phyloP scores from a whole-genome alignment of 2,888 invertebrate genomes.

The Ptilodon capucinus region DNA sequence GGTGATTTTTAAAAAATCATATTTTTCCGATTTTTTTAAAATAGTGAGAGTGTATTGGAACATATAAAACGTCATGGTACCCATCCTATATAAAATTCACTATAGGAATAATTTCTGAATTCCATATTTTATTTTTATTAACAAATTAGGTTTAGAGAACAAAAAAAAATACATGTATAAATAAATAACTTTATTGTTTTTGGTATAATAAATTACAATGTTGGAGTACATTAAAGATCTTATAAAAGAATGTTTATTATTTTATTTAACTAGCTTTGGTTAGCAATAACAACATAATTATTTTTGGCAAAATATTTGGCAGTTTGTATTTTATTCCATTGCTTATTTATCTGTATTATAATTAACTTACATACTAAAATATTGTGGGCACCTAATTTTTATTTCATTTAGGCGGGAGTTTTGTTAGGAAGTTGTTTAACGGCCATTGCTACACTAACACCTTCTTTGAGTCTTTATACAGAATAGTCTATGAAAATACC shows the following conservation, averaged over 20 bases:
- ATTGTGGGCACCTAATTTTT: background rate
- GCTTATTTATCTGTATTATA: background rate
- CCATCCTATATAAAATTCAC: too few relatives aligned
- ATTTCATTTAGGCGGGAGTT: background rate
- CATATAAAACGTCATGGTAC: too few relatives aligned
- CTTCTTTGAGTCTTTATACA: too few relatives aligned
- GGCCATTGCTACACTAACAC: too few relatives aligned
- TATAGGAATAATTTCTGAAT: too few relatives aligned
- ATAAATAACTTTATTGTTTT: slow-evolving; percentile 65
- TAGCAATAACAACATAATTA: background rate
- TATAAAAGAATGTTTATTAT: slow-evolving; percentile 39
- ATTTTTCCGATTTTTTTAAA: too few relatives aligned
- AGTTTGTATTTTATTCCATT: background rate
- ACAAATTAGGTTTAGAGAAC: slow-evolving; percentile 6
- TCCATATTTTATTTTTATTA: background rate
- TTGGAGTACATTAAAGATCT: slow-evolving; percentile 54
- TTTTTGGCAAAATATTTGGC: slow-evolving; percentile 1
- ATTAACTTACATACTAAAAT: background rate
- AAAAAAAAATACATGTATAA: slow-evolving; percentile 33
- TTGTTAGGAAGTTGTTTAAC: background rate
- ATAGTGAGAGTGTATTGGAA: too few relatives aligned
- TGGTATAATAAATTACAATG: slow-evolving; percentile 55
- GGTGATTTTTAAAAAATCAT: too few relatives aligned
- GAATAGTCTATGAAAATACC: too few relatives aligned
- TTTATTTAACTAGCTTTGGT: slow-evolving; percentile 19